Evolutionary conservation across 2,888 invertebrate genomes (phyloP).

Genomic region (Pandemis cinnamomeana): DNA sequence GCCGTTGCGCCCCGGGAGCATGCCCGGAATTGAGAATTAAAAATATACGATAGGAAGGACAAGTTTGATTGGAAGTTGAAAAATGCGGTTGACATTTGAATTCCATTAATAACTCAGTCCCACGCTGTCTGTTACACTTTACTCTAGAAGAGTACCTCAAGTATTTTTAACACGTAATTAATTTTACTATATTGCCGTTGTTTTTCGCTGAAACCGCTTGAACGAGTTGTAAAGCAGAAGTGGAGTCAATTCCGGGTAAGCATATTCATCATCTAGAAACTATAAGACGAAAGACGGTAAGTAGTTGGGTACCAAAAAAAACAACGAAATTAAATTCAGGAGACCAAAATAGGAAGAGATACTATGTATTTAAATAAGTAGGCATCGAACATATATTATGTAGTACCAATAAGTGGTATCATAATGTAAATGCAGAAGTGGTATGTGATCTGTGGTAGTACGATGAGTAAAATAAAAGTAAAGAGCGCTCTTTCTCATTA

Average conservation of each 20-base stretch:
- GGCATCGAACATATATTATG: no score
- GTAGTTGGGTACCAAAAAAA: no score
- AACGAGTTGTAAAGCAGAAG: no score
- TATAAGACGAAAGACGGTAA: neutral
- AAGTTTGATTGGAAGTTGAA: slow-evolving; percentile 40
- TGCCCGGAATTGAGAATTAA: slow-evolving; percentile 42
- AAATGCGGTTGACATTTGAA: slow-evolving; percentile 41
- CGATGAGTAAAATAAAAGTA: slow-evolving; percentile 53
- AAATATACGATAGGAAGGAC: slow-evolving; percentile 35
- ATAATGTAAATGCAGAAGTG: no score
- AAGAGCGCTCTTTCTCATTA: slow-evolving; percentile 70
- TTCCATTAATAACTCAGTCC: slow-evolving; percentile 39
- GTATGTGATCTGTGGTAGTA: neutral
- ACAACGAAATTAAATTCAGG: no score
- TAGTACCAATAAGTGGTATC: no score
- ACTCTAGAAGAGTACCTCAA: neutral
- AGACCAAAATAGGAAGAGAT: no score
- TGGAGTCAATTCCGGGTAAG: no score
- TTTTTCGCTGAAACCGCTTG: no score
- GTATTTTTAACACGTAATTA: neutral
- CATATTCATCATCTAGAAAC: neutral
- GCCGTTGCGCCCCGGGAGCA: slow-evolving; percentile 44
- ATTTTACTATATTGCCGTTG: no score
- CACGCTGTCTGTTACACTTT: slow-evolving; percentile 17
- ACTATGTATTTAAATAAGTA: no score